A percentile compares a stretch with the other conserved stretches of the same genome.
phyloP scores from a whole-genome alignment of 2,888 invertebrate genomes.

The Homarus gammarus region DNA sequence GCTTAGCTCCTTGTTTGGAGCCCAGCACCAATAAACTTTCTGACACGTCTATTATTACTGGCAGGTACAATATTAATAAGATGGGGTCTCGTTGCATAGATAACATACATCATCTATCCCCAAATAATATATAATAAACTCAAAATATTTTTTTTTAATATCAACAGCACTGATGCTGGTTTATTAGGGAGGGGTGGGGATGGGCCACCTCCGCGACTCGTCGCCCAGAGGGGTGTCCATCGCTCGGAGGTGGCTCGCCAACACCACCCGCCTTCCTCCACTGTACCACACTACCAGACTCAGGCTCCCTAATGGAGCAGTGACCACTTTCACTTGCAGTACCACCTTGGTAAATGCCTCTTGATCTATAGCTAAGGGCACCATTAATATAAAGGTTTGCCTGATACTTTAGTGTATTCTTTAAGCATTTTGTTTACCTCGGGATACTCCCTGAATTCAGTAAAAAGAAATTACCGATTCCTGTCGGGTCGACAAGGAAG shows the following conservation, averaged over 20 bases:
- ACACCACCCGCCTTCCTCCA: background rate
- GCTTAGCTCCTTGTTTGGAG: background rate
- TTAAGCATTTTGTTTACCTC: background rate
- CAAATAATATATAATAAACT: conserved; percentile 50
- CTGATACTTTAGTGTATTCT: background rate
- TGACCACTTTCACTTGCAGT: conserved; percentile 41
- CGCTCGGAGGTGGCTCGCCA: conserved; percentile 56
- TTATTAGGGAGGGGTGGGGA: conserved; percentile 15
- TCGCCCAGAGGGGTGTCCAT: conserved; percentile 68
- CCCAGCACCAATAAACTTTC: conserved; percentile 57
- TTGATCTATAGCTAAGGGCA: background rate
- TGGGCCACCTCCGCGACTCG: conserved; percentile 62
- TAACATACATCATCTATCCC: conserved; percentile 19
- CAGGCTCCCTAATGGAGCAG: conserved; percentile 37
- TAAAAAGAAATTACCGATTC: background rate
- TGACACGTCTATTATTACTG: conserved; percentile 39
- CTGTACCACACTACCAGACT: conserved; percentile 44
- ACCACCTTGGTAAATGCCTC: background rate
- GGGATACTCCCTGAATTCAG: conserved; percentile 11
- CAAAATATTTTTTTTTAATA: conserved; percentile 44
- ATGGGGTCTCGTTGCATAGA: conserved; percentile 18
- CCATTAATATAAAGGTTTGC: background rate
- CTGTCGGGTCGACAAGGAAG: conserved; percentile 6
- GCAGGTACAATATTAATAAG: conserved; percentile 54
- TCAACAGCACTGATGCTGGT: conserved; percentile 32